Conservation (phyloP, 2,113 vertebrate genomes). For the Tamias sibiricus region DNA sequence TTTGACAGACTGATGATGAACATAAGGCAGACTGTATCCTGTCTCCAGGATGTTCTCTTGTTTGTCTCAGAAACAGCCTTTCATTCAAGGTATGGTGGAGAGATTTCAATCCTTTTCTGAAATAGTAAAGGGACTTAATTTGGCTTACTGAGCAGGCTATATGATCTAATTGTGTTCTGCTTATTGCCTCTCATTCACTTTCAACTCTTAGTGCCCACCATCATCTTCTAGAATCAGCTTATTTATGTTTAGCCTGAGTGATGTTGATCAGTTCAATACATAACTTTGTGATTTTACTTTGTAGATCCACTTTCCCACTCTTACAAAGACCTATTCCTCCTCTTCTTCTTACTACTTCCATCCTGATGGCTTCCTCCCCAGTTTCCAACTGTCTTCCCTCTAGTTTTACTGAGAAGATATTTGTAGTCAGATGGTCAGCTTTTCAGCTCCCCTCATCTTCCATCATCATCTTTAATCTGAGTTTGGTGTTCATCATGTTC, state of each 20-base stretch:
- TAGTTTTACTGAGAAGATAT: not conserved
- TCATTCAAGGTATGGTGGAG: not conserved
- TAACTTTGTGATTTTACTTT: constrained; percentile 3
- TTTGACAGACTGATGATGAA: not conserved
- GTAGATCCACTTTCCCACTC: not conserved
- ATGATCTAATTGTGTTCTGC: not conserved
- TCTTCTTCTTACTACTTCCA: not conserved
- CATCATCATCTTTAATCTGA: not conserved
- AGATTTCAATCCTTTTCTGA: not conserved
- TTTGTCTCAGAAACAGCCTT: not conserved
- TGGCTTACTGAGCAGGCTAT: not conserved
- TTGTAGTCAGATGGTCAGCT: not conserved
- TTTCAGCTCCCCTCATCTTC: not conserved
- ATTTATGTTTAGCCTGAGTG: not conserved
- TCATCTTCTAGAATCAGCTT: not conserved
- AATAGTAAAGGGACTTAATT: not conserved
- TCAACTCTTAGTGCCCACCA: not conserved
- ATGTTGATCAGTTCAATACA: not conserved
- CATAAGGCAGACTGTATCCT: not conserved
- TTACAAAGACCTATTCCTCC: not conserved
- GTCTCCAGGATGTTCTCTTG: not conserved
- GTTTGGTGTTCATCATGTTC: not conserved
- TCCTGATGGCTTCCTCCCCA: not conserved
- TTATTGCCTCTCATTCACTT: not conserved
- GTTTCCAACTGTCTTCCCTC: not conserved